Evolutionary conservation across 1,140 invertebrate genomes (phyloP).

Genomic region (Orius laevigatus): DNA sequence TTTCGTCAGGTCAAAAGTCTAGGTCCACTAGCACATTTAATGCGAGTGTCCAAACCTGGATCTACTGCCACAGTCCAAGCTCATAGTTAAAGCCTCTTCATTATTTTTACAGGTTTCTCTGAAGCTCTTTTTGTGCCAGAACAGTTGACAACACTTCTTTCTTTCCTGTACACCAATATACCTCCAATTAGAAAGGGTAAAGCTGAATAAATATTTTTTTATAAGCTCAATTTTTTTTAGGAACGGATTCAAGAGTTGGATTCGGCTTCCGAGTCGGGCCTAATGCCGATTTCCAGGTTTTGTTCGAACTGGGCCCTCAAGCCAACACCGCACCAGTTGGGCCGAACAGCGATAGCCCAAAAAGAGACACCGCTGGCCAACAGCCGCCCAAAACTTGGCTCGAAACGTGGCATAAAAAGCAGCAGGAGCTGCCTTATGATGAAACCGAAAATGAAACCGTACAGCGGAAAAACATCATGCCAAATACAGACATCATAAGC

Average conservation of each 20-base stretch:
- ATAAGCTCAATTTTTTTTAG: slow-evolving; percentile 29
- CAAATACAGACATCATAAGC: too few species aligned
- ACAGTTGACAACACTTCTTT: slow-evolving; percentile 55
- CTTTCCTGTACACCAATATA: slow-evolving; percentile 61
- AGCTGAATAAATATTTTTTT: neutral
- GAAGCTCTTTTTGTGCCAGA: slow-evolving; percentile 51
- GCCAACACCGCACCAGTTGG: slow-evolving; percentile 41
- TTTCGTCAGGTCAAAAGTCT: too few species aligned
- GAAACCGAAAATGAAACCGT: too few species aligned
- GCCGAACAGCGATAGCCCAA: neutral
- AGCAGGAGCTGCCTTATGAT: neutral
- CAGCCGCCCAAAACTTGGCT: neutral
- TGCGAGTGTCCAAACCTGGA: too few species aligned
- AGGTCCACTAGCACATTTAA: too few species aligned
- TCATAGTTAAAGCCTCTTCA: too few species aligned
- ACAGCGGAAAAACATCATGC: too few species aligned
- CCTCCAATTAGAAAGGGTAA: slow-evolving; percentile 70
- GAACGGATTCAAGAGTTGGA: slow-evolving; percentile 60
- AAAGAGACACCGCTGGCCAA: neutral
- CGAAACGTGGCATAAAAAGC: neutral
- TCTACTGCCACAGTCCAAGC: too few species aligned
- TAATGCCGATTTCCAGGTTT: slow-evolving; percentile 61
- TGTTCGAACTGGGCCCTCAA: slow-evolving; percentile 61
- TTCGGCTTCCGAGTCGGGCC: slow-evolving; percentile 61
- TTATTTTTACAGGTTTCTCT: slow-evolving; percentile 30